Conservation (phyloP, 2,888 invertebrate species). For the Lithophane leautieri region DNA sequence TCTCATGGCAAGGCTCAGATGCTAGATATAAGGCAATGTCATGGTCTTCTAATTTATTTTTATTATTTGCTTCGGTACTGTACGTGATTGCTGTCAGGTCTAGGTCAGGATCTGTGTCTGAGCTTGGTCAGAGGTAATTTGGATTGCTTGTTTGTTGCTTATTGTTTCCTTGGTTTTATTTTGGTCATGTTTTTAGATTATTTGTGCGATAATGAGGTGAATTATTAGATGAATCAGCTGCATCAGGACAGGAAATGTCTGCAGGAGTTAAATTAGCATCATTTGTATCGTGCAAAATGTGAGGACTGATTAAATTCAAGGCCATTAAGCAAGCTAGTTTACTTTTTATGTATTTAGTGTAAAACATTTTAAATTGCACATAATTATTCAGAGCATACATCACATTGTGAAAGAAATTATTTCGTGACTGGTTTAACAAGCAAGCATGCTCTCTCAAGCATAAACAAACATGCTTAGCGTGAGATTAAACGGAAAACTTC, state of each 20-base stretch:
- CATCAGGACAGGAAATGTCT: constrained; percentile 10
- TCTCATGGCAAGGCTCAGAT: constrained; percentile 64
- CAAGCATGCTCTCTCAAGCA: constrained; percentile 34
- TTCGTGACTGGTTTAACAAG: constrained; percentile 55
- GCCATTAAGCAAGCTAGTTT: constrained; percentile 3
- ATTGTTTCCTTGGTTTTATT: constrained; percentile 35
- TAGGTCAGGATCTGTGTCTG: constrained; percentile 31
- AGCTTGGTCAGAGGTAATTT: constrained; percentile 44
- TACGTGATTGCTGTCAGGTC: constrained; percentile 51
- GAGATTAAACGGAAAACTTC: constrained; percentile 36
- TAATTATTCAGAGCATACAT: constrained; percentile 30
- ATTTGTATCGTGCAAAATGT: constrained; percentile 6
- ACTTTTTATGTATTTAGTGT: constrained; percentile 16
- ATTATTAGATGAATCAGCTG: constrained; percentile 15
- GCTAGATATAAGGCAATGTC: constrained; percentile 68
- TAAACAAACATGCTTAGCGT: constrained; percentile 36
- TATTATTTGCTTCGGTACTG: constrained; percentile 37
- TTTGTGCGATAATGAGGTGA: constrained; percentile 24
- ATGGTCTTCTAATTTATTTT: constrained; percentile 60
- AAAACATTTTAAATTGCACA: constrained; percentile 25
- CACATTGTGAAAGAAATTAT: constrained; percentile 35
- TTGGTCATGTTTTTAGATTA: constrained; percentile 28
- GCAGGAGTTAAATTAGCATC: constrained; percentile 12
- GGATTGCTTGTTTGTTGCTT: constrained; percentile 26
- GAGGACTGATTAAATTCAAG: background rate